A percentile compares a stretch with the other conserved stretches of the same genome.
These are phyloP conservation scores for Eupristina koningsbergeri DNA, from an alignment of 1,140 invertebrate species.

Conservation along the genomic window DNA sequence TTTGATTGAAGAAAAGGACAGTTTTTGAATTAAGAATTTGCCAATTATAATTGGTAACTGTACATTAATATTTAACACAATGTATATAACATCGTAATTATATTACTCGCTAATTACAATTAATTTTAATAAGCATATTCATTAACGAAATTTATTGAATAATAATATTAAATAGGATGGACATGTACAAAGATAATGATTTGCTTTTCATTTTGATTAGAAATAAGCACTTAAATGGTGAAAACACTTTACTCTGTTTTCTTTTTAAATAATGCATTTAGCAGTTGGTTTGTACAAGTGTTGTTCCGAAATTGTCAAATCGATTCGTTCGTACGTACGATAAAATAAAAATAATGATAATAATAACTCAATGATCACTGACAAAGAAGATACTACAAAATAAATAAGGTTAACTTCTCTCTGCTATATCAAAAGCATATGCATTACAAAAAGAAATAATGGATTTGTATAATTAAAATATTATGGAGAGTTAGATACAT, in stretches of 20 bases:
- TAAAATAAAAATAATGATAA: conserved; percentile 49
- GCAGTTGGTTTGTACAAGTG: conserved; percentile 51
- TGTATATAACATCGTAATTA: conserved; percentile 69
- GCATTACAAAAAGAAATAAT: conserved; percentile 36
- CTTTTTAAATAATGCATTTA: conserved; percentile 53
- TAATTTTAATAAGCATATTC: conserved; percentile 67
- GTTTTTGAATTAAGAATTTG: conserved; percentile 64
- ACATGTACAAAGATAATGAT: conserved; percentile 65
- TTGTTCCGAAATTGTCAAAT: conserved; percentile 65
- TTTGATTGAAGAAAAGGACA: conserved; percentile 52
- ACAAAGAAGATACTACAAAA: conserved; percentile 56
- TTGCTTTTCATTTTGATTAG: conserved; percentile 53
- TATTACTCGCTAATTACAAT: conserved; percentile 68
- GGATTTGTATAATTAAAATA: neutral
- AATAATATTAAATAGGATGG: conserved; percentile 68
- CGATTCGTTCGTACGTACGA: conserved; percentile 53
- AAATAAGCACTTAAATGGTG: conserved; percentile 44
- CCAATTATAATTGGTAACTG: conserved; percentile 72
- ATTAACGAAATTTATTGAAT: conserved; percentile 67
- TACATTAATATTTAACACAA: conserved; percentile 72
- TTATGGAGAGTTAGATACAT: conserved; percentile 43
- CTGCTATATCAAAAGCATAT: conserved; percentile 30
- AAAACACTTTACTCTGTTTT: conserved; percentile 45
- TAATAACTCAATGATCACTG: conserved; percentile 44
- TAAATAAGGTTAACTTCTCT: conserved; percentile 52